Evolutionary conservation across 92 coral and sea anemone species (phyloP).

Genomic region (Desmophyllum pertusum): DNA sequence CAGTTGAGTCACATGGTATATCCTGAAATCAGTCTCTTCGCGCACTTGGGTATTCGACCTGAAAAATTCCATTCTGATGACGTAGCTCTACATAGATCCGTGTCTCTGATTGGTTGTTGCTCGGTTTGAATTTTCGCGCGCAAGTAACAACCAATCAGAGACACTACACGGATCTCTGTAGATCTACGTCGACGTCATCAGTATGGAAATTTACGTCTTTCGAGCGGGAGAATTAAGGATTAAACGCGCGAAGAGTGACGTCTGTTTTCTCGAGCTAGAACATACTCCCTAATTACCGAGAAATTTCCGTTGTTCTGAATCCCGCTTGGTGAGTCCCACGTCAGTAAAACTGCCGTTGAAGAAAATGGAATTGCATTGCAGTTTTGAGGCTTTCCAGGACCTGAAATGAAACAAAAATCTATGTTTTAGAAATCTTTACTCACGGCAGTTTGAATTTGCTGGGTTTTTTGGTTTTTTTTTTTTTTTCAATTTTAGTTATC

Average conservation of each 20-base stretch:
- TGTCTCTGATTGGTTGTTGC: too few relatives aligned
- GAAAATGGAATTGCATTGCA: constrained; percentile 25
- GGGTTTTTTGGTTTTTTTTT: too few relatives aligned
- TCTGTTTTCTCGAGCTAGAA: too few relatives aligned
- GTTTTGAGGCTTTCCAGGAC: constrained; percentile 6
- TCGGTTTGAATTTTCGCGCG: background rate
- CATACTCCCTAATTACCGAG: constrained; percentile 25
- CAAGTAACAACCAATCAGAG: background rate
- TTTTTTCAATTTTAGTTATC: too few relatives aligned
- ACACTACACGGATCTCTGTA: background rate
- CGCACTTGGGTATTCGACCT: background rate
- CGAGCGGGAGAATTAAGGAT: too few relatives aligned
- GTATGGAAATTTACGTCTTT: background rate
- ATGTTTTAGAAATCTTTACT: too few relatives aligned
- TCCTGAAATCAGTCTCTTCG: too few relatives aligned
- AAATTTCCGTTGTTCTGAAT: background rate
- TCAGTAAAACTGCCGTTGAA: constrained; percentile 26
- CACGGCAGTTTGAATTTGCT: too few relatives aligned
- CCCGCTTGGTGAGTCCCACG: background rate
- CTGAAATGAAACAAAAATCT: constrained; percentile 26
- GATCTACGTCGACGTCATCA: background rate
- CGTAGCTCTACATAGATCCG: too few relatives aligned
- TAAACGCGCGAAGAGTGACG: too few relatives aligned
- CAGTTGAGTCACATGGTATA: too few relatives aligned
- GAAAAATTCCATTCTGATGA: background rate